Conservation (phyloP, 2,797 vertebrate genomes). For the Uromys caudimaculatus region DNA sequence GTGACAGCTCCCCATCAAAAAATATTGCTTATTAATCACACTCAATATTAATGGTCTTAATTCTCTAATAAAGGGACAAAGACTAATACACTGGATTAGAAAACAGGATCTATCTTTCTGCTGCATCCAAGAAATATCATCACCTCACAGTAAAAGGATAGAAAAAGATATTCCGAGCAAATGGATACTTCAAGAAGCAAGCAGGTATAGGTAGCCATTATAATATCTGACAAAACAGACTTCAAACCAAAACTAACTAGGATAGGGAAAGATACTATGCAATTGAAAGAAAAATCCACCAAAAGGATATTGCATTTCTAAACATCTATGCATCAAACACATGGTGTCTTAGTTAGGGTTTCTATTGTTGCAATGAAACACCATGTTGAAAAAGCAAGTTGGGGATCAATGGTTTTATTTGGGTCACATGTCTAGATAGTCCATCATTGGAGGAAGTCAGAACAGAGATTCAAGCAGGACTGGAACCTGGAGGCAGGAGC, state of each 20-base stretch:
- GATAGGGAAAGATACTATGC: background rate
- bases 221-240: background rate
- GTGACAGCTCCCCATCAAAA: background rate
- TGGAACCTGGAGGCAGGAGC: too few relatives aligned
- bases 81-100: background rate
- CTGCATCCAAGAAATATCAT: background rate
- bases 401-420: background rate
- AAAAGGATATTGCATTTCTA: background rate
- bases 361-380: background rate
- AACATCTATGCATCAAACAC: background rate
- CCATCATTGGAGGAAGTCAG: background rate
- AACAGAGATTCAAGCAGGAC: background rate
- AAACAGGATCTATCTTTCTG: background rate
- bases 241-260: background rate
- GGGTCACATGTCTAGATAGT: background rate
- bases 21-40: background rate
- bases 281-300: background rate
- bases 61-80: background rate
- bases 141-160: background rate
- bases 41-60: background rate
- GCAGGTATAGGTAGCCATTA: background rate
- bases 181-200: background rate
- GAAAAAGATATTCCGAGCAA: background rate
- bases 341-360: background rate
- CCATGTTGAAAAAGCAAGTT: background rate